Evolutionary conservation across 2,113 vertebrate species (phyloP).

Genomic region (Cryptotis parvus): DNA sequence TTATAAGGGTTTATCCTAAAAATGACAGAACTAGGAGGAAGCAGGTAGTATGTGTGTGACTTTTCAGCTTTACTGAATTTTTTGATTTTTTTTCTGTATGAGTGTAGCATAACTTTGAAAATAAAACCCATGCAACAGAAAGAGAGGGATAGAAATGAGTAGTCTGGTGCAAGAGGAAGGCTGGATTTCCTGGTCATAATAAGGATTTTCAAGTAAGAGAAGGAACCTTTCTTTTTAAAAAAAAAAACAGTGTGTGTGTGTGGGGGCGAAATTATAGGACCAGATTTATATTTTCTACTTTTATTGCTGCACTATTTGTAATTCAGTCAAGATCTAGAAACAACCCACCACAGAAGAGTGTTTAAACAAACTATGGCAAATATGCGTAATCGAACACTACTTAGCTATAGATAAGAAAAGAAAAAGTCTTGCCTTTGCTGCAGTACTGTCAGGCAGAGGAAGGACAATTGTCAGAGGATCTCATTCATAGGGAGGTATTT

Average conservation of each 20-base stretch:
- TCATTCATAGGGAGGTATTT: too few species aligned
- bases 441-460: too few species aligned
- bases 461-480: too few species aligned
- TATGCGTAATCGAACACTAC: too few species aligned
- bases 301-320: too few species aligned
- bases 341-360: too few species aligned
- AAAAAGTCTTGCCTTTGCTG: too few species aligned
- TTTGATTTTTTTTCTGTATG: background rate
- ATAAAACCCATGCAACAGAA: background rate
- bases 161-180: background rate
- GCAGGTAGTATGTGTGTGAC: background rate
- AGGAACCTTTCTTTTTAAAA: background rate
- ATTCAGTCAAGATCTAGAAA: too few species aligned
- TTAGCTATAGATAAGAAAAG: too few species aligned
- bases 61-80: background rate
- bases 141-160: accelerated
- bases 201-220: background rate
- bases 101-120: background rate
- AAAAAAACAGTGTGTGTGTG: too few species aligned
- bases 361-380: too few species aligned
- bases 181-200: too few species aligned
- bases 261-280: background rate
- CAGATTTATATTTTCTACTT: background rate
- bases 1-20: background rate
- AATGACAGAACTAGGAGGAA: background rate